phyloP scores from a whole-genome alignment of 2,797 vertebrate species.

The Myioborus melanocephalus region DNA sequence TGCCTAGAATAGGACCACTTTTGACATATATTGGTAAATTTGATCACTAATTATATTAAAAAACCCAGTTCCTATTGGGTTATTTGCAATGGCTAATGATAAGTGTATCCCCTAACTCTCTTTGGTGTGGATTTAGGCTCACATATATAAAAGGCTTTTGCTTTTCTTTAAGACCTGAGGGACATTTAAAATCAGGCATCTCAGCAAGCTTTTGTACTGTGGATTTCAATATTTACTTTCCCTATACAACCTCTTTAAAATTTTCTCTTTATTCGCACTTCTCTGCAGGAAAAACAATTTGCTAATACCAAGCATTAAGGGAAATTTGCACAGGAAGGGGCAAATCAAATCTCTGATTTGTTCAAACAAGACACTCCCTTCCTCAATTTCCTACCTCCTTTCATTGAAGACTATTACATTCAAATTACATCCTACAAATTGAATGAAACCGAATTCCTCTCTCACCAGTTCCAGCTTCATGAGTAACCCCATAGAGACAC shows the following conservation, averaged over 20 bases:
- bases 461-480: neutral
- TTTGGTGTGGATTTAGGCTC: neutral
- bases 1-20: neutral
- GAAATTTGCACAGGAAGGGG: slow-evolving; percentile 23
- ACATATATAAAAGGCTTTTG: neutral
- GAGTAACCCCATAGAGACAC: neutral
- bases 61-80: neutral
- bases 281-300: neutral
- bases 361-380: neutral
- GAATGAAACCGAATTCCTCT: slow-evolving; percentile 4
- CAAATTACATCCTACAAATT: neutral
- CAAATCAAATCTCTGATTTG: slow-evolving; percentile 1
- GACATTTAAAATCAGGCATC: neutral
- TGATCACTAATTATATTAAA: neutral
- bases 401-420: neutral
- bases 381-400: neutral
- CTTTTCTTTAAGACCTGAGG: neutral
- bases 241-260: neutral
- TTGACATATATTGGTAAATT: neutral
- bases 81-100: neutral
- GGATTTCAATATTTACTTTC: slow-evolving; percentile 24
- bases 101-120: neutral
- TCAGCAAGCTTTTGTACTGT: neutral
- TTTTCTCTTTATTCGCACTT: neutral
- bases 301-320: neutral